Percentiles rank a stretch among this genome's conserved stretches.
Conservation (phyloP, 2,888 invertebrate species). For the Yponomeuta evonymella region DNA sequence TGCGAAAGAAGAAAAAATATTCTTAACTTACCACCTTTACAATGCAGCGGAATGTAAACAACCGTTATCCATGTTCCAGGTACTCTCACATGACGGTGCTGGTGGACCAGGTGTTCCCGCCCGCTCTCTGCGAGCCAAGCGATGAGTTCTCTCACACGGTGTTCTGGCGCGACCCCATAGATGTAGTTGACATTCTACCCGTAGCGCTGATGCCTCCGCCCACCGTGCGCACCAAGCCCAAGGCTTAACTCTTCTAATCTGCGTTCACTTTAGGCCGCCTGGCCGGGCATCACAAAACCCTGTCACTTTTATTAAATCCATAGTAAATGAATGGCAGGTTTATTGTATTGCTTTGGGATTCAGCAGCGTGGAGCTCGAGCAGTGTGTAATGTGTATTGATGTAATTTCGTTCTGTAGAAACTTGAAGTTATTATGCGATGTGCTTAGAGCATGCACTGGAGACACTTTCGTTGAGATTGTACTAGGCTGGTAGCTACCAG, state of each 20-base stretch:
- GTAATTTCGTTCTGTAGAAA: not conserved
- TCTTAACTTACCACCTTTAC: not conserved
- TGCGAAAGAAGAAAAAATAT: not conserved
- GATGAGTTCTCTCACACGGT: slow-evolving; percentile 89
- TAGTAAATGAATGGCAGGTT: not conserved
- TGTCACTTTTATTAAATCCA: too few relatives aligned
- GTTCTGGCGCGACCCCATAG: slow-evolving; percentile 95
- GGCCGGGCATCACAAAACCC: too few relatives aligned
- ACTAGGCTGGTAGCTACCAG: too few relatives aligned
- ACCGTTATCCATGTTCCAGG: slow-evolving; percentile 73
- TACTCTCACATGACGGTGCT: slow-evolving; percentile 96
- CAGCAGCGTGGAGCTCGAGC: not conserved
- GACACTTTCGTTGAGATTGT: too few relatives aligned
- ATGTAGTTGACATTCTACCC: slow-evolving; percentile 41
- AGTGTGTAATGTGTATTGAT: not conserved
- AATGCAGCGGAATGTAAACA: not conserved
- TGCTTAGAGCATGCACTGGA: not conserved
- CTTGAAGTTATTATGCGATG: not conserved
- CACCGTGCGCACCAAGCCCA: not conserved
- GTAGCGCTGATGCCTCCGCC: slow-evolving; percentile 26
- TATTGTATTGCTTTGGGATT: not conserved
- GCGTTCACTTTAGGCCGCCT: too few relatives aligned
- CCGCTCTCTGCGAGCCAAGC: slow-evolving; percentile 78
- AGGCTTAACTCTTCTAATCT: not conserved
- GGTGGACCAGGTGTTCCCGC: slow-evolving; percentile 97